These are phyloP conservation scores for Oryzias curvinotus DNA, from an alignment of 2,113 vertebrate species.

Conservation along the genomic window DNA sequence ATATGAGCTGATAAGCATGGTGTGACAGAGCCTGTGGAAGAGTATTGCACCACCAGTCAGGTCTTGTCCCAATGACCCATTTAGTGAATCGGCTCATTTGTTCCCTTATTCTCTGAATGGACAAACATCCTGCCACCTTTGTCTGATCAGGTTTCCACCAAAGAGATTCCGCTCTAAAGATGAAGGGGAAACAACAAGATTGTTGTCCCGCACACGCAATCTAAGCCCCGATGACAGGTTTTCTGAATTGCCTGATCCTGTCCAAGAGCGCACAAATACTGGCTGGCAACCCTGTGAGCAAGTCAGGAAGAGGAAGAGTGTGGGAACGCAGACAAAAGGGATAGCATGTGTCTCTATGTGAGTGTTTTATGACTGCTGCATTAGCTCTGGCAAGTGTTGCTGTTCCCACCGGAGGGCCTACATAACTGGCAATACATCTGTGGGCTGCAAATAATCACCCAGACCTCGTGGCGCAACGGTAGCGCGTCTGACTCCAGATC, in stretches of 20 bases:
- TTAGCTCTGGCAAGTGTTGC: slow-evolving; percentile 40
- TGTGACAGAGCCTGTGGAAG: slow-evolving; percentile 2
- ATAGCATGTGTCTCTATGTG: slow-evolving; percentile 17
- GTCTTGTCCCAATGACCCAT: slow-evolving; percentile 27
- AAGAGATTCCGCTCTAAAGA: slow-evolving; percentile 27
- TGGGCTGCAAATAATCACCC: neutral
- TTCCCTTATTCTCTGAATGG: slow-evolving; percentile 13
- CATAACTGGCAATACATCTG: neutral
- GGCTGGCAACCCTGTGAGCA: slow-evolving; percentile 36
- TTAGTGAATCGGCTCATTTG: slow-evolving; percentile 13
- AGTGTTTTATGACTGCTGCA: slow-evolving; percentile 36
- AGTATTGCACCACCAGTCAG: neutral
- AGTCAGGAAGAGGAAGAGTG: neutral
- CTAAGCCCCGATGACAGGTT: slow-evolving; percentile 43
- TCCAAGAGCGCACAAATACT: slow-evolving; percentile 53
- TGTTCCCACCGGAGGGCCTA: slow-evolving; percentile 34
- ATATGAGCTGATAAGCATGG: slow-evolving; percentile 16
- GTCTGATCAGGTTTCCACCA: slow-evolving; percentile 36
- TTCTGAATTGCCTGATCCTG: slow-evolving; percentile 32
- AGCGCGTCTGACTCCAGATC: slow-evolving; percentile 73
- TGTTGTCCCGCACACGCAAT: slow-evolving; percentile 22
- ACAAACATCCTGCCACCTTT: neutral
- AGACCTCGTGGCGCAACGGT: slow-evolving; percentile 70
- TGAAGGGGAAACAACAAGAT: slow-evolving; percentile 33
- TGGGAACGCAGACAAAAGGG: slow-evolving; percentile 2